Conservation (phyloP, 2,888 invertebrate species). For the Stenolophus ochropezus region DNA sequence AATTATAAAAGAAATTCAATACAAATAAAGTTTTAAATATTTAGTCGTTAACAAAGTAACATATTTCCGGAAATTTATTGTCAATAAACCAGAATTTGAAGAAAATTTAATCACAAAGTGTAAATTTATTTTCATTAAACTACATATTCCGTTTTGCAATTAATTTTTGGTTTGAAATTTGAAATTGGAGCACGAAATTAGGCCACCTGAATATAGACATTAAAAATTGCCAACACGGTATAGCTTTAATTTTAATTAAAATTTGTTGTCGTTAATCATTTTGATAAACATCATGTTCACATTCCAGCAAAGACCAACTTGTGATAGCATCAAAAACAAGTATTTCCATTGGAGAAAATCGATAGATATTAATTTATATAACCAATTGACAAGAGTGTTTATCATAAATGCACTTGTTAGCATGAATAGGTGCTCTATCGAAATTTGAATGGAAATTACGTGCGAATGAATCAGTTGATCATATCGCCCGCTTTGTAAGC, state of each 20-base stretch:
- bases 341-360: background rate
- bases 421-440: background rate
- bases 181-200: background rate
- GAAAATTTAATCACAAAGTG: no score
- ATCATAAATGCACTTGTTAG: slow-evolving; percentile 21
- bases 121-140: no score
- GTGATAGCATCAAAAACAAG: background rate
- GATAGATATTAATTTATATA: slow-evolving; percentile 23
- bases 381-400: background rate
- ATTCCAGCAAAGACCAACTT: background rate
- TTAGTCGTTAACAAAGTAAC: no score
- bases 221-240: background rate
- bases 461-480: slow-evolving; percentile 42
- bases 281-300: background rate
- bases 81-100: no score
- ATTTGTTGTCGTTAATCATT: background rate
- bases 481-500: slow-evolving; percentile 32
- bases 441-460: slow-evolving; percentile 26
- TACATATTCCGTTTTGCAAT: no score
- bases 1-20: no score
- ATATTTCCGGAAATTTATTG: no score
- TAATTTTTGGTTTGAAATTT: background rate
- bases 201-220: background rate
- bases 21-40: no score
- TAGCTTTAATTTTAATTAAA: background rate